Base-by-base conservation (phyloP, 2,113 vertebrate genomes). In the Psilopsiagon aurifrons region DNA sequence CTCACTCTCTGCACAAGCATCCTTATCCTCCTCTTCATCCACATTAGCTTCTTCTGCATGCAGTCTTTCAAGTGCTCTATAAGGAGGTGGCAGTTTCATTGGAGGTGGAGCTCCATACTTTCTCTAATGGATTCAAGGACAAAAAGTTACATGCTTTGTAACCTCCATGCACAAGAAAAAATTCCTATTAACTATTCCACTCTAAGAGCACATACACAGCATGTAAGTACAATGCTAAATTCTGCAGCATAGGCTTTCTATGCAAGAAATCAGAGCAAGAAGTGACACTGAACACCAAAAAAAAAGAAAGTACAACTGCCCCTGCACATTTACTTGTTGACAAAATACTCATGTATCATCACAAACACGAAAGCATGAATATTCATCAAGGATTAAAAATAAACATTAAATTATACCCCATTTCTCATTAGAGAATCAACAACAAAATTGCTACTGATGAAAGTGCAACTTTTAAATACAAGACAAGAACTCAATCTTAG, bases 71-170 rank as follows among this genome's bases (percentile, higher is more conserved):
- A 87, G 87, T 6, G 90, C 95, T 96, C 67, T 96, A 86, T 99
- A 99, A 31, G 99, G 99, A 17, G 99, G 99, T 11, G 99, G 99
- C 76, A 99, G 95, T 78, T 99, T 98, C 97, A 98, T 97, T 4
- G 98, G 98, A 70, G 98, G 98, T 4, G 98, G 98, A 41, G 97
- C 97, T 17, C 94, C 94, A 16, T 97, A 92, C 63, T 78, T 97
- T 79, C 96, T 98, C 97, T 98, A 88, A 83, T 73, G 80, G 88
- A 52, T 81, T 68, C 83, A 95, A 95, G 95, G 69, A 77, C 52
- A 93, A 86, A 83, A 9, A 78, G 52, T 85, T 93, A 86, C 11
- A 63, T 13, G 25, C 16, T 92, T 85, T 73, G 57, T 24, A 91
- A 66, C 39, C 54, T 55, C 27, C 29, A 12, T 0, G 2, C 35